Base-by-base conservation (phyloP, 2,797 vertebrate species). In the Xiphophorus birchmanni region DNA sequence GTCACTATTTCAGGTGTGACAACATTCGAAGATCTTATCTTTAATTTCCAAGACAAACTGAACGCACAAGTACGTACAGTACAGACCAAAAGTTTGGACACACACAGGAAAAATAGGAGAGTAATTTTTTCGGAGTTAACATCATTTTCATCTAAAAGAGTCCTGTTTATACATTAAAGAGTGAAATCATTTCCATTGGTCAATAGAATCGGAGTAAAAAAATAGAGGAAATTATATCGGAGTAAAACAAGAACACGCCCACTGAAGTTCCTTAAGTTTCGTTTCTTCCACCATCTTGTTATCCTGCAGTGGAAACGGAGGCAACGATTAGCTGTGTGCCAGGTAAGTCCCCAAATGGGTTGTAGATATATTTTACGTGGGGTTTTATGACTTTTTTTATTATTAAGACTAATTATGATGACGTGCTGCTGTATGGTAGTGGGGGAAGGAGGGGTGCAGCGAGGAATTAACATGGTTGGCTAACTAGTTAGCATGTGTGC, bases 191-290 rank as follows among this genome's bases (percentile, higher is more conserved):
- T 42, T 42, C 42, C 9, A 9, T 42, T 42, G 42, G 42, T 42
- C 42, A 42, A 42, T 42, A 42, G 42, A 42, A 42, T 42, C 42
- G 8, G 8, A 9, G 42, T 42, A 29, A 60, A 60, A 58, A 60
- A 60, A 60, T 29, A 60, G 56, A 60, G 56, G 1, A 60, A 60
- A 60, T 60, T 2, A 4, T 60, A 60, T 13, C 2, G 21, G 65
- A 8, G 35, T 69, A 26, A 69, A 42, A 69, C 37, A 69, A 23
- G 65, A 69, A 42, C 65, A 42, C 35, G 35, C 65, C 17, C 40
- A 71, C 58, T 63, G n/a, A 63, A 63, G 58, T 63, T 63, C 60
- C 12, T 63, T 63, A 63, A 63, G 60, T 63, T 35, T 32, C 12
- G 60, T 63, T 63, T 63, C 58, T 63, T 63, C 58, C 58, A 17